Conservation (phyloP, 2,888 invertebrate species). For the Zonitis immaculata region DNA sequence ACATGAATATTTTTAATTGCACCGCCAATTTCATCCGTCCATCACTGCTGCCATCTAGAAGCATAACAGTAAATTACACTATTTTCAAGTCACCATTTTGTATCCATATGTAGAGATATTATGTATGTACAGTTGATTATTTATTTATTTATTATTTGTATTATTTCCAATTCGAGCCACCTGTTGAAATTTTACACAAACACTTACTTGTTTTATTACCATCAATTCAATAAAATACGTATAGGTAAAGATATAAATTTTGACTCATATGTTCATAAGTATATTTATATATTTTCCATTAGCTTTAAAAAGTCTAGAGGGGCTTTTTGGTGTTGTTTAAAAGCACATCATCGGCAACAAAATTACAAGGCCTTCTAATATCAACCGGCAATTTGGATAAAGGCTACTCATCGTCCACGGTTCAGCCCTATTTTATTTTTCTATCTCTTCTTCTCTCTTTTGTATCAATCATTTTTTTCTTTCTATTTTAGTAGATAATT, state of each 20-base stretch:
- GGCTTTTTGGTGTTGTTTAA: neutral
- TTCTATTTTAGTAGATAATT: conserved; percentile 19
- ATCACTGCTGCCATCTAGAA: no score
- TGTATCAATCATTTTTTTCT: conserved; percentile 5
- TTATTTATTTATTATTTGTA: no score
- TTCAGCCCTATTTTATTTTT: conserved; percentile 2
- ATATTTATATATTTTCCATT: no score
- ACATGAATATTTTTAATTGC: no score
- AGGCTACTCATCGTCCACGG: conserved; percentile 36
- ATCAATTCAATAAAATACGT: neutral
- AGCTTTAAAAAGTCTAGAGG: neutral
- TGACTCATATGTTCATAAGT: neutral
- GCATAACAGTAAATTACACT: no score
- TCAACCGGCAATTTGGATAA: conserved; percentile 41
- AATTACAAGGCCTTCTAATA: conserved; percentile 42
- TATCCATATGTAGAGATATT: no score
- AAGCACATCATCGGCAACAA: conserved; percentile 37
- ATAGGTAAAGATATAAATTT: neutral
- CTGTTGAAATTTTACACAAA: no score
- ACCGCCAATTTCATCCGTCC: no score
- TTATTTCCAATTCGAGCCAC: no score
- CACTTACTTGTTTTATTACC: no score
- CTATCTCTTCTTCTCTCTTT: neutral
- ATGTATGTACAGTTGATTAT: no score
- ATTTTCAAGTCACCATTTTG: no score